Evolutionary conservation across 2,113 vertebrate species (phyloP), one percentile per base, ranked within the genome.

Genomic region (Dendrocopos noguchii): DNA sequence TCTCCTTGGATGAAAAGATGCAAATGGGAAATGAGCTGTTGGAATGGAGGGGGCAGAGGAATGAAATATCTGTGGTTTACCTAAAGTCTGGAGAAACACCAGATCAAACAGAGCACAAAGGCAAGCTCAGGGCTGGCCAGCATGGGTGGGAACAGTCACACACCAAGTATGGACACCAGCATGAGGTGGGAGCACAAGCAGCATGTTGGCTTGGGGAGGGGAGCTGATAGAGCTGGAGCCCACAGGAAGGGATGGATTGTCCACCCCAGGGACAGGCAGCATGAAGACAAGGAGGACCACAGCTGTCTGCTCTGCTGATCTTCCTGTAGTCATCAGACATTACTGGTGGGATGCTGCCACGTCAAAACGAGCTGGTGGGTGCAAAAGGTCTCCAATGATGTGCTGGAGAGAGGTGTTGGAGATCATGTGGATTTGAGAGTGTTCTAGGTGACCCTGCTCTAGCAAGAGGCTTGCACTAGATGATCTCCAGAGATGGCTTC

Each of bases 81-180:
- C 85, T 31, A 8, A 70, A 84, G 39, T 17, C 55, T 82, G 83
- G 67, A 79, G 75, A 46, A 56, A 65, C 31, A n/a, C 1, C 90
- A 70, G 70, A 16, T 42, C 60, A 88, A 94, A 76, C 1, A 33
- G 66, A 68, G 44, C 66, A n/a, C 13, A 47, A n/a, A 67, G 65
- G 64, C 64, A 14, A 46, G 64, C 21, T 5, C 66, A 17, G 4
- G 28, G 28, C 19, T 15, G 42, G 29, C 9, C 0, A 1, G 65
- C 50, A 12, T 0, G 1, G 72, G 9, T 15, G 66, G 82, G 70
- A 94, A 72, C 4, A 4, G 68, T 15, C 31, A 4, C 29, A 31
- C 0, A 0, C 25, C 1, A 4, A 47, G 85, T 34, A 19, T 9
- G 75, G 42, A 44, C 42, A 44, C 25, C 1, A 5, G 85, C 39